Conservation (phyloP, 2,888 invertebrate species). For the Drosophila barbarae region DNA sequence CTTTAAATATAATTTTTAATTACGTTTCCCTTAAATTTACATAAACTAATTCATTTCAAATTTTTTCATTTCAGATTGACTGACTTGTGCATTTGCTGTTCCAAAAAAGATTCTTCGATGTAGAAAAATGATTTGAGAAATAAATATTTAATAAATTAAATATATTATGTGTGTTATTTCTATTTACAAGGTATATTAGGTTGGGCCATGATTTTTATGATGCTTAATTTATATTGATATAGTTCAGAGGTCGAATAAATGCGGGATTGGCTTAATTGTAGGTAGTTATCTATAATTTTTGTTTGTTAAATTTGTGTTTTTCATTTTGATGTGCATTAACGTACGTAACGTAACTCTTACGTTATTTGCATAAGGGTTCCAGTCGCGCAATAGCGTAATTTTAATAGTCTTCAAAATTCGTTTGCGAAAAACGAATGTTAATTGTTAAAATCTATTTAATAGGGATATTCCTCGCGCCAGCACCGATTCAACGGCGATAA, state of each 20-base stretch:
- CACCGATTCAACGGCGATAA: not conserved
- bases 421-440: not conserved
- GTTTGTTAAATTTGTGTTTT: not conserved
- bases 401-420: not conserved
- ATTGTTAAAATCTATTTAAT: not conserved
- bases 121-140: not conserved
- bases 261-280: not conserved
- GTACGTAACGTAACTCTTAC: not conserved
- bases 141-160: not conserved
- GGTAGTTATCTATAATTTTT: not conserved
- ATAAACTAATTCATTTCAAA: not conserved
- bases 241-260: not conserved
- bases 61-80: constrained; percentile 8
- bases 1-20: not conserved
- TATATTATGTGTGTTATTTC: not conserved
- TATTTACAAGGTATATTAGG: not conserved
- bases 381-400: not conserved
- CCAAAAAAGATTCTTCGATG: not conserved
- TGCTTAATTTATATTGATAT: not conserved
- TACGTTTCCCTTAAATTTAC: no score
- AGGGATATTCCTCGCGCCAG: no score
- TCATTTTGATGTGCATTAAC: not conserved
- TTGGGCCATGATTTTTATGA: not conserved
- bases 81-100: not conserved
- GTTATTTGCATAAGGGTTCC: not conserved